phyloP scores from a whole-genome alignment of 2,888 invertebrate genomes.

The Oithona nana region DNA sequence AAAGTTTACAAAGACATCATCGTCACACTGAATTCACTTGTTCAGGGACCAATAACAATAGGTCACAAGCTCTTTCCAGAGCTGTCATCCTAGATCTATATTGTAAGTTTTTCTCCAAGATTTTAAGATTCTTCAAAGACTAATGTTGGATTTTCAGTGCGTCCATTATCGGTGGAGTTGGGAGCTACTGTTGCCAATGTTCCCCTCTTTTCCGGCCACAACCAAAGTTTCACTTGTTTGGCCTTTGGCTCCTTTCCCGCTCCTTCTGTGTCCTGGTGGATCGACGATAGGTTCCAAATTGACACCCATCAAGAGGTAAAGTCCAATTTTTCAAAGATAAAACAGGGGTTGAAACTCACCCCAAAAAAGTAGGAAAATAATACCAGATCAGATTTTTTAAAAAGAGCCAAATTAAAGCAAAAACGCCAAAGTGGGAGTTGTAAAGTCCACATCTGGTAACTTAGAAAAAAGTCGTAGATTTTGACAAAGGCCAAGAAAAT shows the following conservation, averaged over 20 bases:
- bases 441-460: too few relatives aligned
- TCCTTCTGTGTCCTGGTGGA: neutral
- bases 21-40: conserved; percentile 48
- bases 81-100: conserved; percentile 45
- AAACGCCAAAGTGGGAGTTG: neutral
- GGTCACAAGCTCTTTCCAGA: conserved; percentile 44
- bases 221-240: neutral
- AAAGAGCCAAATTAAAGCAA: too few relatives aligned
- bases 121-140: too few relatives aligned
- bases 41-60: conserved; percentile 48
- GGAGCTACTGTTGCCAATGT: neutral
- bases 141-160: neutral
- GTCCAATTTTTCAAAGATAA: too few relatives aligned
- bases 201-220: neutral
- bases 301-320: neutral
- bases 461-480: too few relatives aligned
- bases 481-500: too few relatives aligned
- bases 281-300: neutral
- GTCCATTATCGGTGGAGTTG: neutral
- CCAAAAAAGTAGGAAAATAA: too few relatives aligned
- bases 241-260: neutral
- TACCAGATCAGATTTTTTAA: too few relatives aligned
- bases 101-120: neutral
- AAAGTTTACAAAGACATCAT: conserved; percentile 40
- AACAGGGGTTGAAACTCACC: too few relatives aligned